phyloP scores from a whole-genome alignment of 2,113 vertebrate genomes.

The Neodontobutis hainanensis region DNA sequence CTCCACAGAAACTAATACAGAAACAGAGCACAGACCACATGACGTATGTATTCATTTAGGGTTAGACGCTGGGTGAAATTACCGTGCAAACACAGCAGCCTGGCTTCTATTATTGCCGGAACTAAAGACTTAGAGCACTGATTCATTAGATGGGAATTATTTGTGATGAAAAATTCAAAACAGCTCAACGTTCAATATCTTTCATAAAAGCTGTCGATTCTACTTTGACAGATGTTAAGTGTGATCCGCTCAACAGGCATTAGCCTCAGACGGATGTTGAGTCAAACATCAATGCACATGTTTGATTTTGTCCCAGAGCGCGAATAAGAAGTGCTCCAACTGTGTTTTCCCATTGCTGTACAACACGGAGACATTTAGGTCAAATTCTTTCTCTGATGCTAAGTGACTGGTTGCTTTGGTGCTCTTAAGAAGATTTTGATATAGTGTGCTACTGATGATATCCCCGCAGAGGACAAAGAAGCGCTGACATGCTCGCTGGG shows the following conservation, averaged over 20 bases:
- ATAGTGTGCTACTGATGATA: slow-evolving; percentile 61
- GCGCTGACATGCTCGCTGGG: slow-evolving; percentile 69
- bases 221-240: slow-evolving; percentile 41
- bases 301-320: slow-evolving; percentile 27
- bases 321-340: slow-evolving; percentile 13
- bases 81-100: slow-evolving; percentile 57
- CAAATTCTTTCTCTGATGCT: slow-evolving; percentile 22
- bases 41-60: slow-evolving; percentile 71
- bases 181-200: slow-evolving; percentile 21
- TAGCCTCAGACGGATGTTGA: slow-evolving; percentile 16
- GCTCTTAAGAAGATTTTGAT: slow-evolving; percentile 59
- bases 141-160: slow-evolving; percentile 57
- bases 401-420: slow-evolving; percentile 49
- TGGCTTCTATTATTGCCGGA: slow-evolving; percentile 70
- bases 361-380: slow-evolving; percentile 18
- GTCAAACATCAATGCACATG: slow-evolving; percentile 15
- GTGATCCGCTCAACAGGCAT: slow-evolving; percentile 21
- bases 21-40: slow-evolving; percentile 69
- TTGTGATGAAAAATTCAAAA: slow-evolving; percentile 40
- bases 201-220: slow-evolving; percentile 23
- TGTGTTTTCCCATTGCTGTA: slow-evolving; percentile 11
- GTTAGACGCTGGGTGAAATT: slow-evolving; percentile 59
- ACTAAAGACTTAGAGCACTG: slow-evolving; percentile 55
- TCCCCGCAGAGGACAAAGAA: slow-evolving; percentile 62
- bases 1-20: slow-evolving; percentile 61